Base-by-base conservation (phyloP, 92 coral and sea anemone species). In the Epizoanthus scotinus region DNA sequence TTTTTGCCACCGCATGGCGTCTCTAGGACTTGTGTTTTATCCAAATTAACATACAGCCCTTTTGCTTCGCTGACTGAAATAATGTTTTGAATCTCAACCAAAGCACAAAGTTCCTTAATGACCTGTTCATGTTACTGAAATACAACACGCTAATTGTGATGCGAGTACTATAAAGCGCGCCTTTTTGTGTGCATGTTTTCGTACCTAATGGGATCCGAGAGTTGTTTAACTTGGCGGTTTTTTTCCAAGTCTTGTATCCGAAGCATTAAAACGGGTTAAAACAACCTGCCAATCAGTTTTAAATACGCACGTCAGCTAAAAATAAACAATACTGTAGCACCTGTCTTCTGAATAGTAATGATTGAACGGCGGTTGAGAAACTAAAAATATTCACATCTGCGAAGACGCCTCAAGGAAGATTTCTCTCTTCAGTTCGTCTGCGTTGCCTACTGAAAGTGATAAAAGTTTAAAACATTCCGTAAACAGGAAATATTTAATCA, bases 1-100 rank as follows among this genome's bases (percentile, higher is more conserved):
- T 75, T 59, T 57, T 58, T 75, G 24, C 60, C 81, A 21, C 81
- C 81, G 36, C 27, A 75, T 15, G 81, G 81, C 81, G 81, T 75
- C 69, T 60, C 81, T 38, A 59, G 26, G 69, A 60, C 81, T 75
- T 49, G 67, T 42, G 26, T 22, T 8, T 58, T 60, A 75, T 75
- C 69, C 49, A 75, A 59, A 56, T 59, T 63, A 59, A 75, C 60
- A 31, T 53, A 22, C 14, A 34, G 29, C 40, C 8, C 6, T 21
- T 34, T 75, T 60, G n/a, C 53, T 34, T 59, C 36, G 22, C 27
- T 2, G 52, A 47, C 52, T 47, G 14, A 47, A 47, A 47, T 47
- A 47, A 47, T 47, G 52, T 13, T 47, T 9, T 47, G 52, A 47
- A 47, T 47, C 14, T 28, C 34, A 58, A 9, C 22, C 10, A 20